Evolutionary conservation across 35 echinoderm and acorn worm species (phyloP).

Genomic region (Hemicentrotus pulcherrimus): DNA sequence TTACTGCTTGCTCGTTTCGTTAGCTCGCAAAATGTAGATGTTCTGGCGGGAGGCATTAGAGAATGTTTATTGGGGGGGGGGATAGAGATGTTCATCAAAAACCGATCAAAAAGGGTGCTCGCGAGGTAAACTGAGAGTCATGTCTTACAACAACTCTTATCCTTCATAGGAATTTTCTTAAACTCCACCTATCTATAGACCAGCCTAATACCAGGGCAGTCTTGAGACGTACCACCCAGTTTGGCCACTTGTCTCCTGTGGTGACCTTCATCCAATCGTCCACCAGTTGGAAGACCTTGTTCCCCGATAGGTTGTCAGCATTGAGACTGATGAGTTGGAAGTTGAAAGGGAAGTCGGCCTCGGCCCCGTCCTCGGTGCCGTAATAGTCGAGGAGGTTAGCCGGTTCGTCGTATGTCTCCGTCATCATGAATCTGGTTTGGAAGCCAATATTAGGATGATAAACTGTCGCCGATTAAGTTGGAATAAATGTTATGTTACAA

Average conservation of each 20-base stretch:
- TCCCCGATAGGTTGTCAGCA: conserved; percentile 64
- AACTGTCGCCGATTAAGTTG: background rate
- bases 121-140: no score
- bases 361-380: conserved; percentile 74
- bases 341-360: conserved; percentile 92
- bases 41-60: no score
- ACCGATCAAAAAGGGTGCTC: no score
- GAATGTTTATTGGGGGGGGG: no score
- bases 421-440: conserved; percentile 83
- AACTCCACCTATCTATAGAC: no score
- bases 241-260: conserved; percentile 77
- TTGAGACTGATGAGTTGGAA: conserved; percentile 73
- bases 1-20: no score
- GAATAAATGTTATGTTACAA: background rate
- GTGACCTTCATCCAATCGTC: conserved; percentile 59
- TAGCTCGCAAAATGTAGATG: no score
- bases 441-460: background rate
- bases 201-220: no score
- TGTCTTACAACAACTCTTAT: no score
- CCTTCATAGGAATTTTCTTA: no score
- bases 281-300: conserved; percentile 56
- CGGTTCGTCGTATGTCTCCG: conserved; percentile 76
- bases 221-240: conserved; percentile 73
- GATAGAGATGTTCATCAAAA: no score
- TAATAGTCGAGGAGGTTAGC: conserved; percentile 71